Base-by-base conservation (phyloP, 2,888 invertebrate species). In the Phyllotreta cruciferae region DNA sequence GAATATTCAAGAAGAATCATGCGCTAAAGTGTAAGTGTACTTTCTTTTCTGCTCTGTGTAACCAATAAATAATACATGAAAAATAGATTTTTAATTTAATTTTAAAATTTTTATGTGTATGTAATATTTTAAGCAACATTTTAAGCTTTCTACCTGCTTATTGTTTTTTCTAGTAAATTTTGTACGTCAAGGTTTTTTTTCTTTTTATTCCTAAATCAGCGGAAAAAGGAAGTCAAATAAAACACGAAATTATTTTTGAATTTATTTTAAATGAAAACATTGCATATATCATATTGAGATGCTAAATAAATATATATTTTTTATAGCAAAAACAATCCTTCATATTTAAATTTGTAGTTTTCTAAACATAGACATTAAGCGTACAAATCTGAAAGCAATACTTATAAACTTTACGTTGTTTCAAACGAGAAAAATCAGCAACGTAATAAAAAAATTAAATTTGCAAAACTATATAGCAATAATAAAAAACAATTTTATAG, bases 241-340 rank as follows among this genome's bases (percentile, higher is more conserved):
- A 54, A 9, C 24, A 0, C 24, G 41, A 54, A 38, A 36, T 39
- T 57, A 62, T 62, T 64, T 62, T 67, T 66, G 63, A 65, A 44
- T 52, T 56, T 64, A 55, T 63, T 64, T 64, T 61, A 64, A 64
- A 45, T 75, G 71, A 75, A 74, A 76, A 74, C 73, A 72, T 74
- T 69, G 66, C 53, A 42, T 72, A 72, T 68, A 66, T 70, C 71
- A 71, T 72, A 73, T 69, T 71, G 70, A 71, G 71, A 73, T 68
- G 74, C 70, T 69, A 70, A 73, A 71, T 72, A 71, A 71, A 73
- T 62, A 65, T 68, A 66, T 62, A 66, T 70, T 69, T 70, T 65
- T 60, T 69, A 69, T 72, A 66, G 69, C 66, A 68, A 74, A 72
- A 76, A 75, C 76, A 76, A 72, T 76, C 74, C 75, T 73, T 70